phyloP scores from a whole-genome alignment of 2,888 invertebrate species.

The Microctonus hyperodae region DNA sequence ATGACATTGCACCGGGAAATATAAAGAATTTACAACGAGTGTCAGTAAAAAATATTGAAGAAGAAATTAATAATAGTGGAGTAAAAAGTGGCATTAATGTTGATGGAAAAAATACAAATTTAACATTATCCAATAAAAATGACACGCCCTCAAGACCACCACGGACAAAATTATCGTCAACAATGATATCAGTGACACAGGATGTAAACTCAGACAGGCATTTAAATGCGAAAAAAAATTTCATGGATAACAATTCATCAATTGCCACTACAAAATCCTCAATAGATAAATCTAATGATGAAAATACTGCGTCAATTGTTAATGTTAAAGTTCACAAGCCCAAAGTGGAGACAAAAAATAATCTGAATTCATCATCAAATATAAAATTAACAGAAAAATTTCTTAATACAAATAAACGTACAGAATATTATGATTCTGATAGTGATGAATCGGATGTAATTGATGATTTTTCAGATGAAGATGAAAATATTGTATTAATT shows the following conservation, averaged over 20 bases:
- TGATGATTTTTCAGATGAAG: constrained; percentile 45
- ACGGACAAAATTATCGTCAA: constrained; percentile 2
- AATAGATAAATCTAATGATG: not conserved
- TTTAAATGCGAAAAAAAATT: constrained; percentile 39
- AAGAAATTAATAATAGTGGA: not conserved
- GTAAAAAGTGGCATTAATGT: not conserved
- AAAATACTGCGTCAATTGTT: not conserved
- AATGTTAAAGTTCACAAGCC: not conserved
- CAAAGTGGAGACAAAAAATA: not conserved
- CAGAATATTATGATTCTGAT: constrained; percentile 21
- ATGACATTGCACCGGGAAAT: not conserved
- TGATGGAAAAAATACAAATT: not conserved
- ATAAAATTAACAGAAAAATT: not conserved
- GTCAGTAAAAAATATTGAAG: not conserved
- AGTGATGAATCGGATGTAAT: constrained; percentile 38
- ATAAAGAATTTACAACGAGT: not conserved
- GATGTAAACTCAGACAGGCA: constrained; percentile 37
- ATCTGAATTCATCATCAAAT: not conserved
- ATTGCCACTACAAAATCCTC: not conserved
- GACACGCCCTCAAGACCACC: constrained; percentile 16
- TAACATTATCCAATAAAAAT: not conserved
- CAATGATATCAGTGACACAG: not conserved
- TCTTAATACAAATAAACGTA: constrained; percentile 21
- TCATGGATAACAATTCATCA: constrained; percentile 27
- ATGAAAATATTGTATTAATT: constrained; percentile 45